Percentiles rank a stretch among this genome's conserved stretches.
Evolutionary conservation across 1,140 invertebrate genomes (phyloP).

Genomic region (Ylistrum balloti): DNA sequence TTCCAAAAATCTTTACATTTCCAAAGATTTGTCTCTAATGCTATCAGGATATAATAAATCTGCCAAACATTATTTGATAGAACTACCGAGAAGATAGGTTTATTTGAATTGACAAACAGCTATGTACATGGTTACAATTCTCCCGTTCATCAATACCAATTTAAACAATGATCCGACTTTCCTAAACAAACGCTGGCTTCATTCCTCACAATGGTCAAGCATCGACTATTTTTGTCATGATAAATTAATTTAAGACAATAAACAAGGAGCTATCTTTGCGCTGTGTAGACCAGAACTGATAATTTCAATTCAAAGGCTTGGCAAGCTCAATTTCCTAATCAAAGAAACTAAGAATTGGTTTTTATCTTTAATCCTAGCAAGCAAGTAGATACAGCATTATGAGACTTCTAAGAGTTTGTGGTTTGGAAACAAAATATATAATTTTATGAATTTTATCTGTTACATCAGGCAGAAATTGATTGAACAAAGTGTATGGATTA

Average conservation of each 20-base stretch:
- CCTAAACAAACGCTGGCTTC: not conserved
- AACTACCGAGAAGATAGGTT: not conserved
- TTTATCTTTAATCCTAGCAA: not conserved
- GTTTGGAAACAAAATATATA: not conserved
- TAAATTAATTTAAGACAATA: slow-evolving; percentile 40
- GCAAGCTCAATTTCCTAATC: not conserved
- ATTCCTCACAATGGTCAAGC: slow-evolving; percentile 9
- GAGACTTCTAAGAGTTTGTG: not conserved
- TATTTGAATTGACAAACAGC: slow-evolving; percentile 35
- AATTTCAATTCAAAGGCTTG: not conserved
- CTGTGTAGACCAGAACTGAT: not conserved
- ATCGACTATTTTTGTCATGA: slow-evolving; percentile 35
- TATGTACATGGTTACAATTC: not conserved
- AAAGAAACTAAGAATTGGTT: not conserved
- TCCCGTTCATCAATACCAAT: not conserved
- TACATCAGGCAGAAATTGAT: not conserved
- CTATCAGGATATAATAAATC: slow-evolving; percentile 1
- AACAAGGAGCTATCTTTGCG: slow-evolving; percentile 24
- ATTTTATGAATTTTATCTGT: not conserved
- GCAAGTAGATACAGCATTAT: not conserved
- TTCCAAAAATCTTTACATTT: slow-evolving; percentile 5
- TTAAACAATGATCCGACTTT: slow-evolving; percentile 19
- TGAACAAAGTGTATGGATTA: not conserved
- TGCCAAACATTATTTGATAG: not conserved
- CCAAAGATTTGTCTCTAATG: not conserved